A percentile compares a stretch with the other conserved stretches of the same genome.
Conservation (phyloP, 2,888 invertebrate genomes). For the Nebria brevicollis region DNA sequence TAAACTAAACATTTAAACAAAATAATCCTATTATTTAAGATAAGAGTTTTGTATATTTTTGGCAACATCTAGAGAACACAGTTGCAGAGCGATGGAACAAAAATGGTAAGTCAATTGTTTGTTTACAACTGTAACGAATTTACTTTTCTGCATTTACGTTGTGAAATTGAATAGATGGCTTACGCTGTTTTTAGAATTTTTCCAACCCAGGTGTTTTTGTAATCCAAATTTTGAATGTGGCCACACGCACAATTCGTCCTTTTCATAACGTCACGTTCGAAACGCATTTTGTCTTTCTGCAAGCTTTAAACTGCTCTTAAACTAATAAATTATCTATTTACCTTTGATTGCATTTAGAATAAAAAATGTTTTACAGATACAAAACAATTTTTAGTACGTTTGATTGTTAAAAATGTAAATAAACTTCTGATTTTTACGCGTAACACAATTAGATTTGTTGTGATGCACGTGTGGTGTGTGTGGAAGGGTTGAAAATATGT, state of each 20-base stretch:
- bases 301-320: not conserved
- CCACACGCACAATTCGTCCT: not conserved
- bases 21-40: too few relatives aligned
- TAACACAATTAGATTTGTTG: not conserved
- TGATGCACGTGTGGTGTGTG: not conserved
- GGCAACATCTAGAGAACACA: too few relatives aligned
- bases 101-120: not conserved
- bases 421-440: not conserved
- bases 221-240: not conserved
- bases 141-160: not conserved
- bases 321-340: constrained; percentile 1
- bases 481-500: not conserved
- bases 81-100: not conserved
- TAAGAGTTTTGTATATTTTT: too few relatives aligned
- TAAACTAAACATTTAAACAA: not conserved
- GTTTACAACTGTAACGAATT: not conserved
- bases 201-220: not conserved
- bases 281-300: not conserved
- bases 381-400: not conserved
- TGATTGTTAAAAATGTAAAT: not conserved
- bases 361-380: not conserved
- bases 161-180: not conserved
- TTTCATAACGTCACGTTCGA: not conserved
- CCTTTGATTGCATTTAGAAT: not conserved
- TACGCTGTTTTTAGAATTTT: not conserved